Evolutionary conservation across 2,888 invertebrate species (phyloP).

Genomic region (Cremastinae sp.): DNA sequence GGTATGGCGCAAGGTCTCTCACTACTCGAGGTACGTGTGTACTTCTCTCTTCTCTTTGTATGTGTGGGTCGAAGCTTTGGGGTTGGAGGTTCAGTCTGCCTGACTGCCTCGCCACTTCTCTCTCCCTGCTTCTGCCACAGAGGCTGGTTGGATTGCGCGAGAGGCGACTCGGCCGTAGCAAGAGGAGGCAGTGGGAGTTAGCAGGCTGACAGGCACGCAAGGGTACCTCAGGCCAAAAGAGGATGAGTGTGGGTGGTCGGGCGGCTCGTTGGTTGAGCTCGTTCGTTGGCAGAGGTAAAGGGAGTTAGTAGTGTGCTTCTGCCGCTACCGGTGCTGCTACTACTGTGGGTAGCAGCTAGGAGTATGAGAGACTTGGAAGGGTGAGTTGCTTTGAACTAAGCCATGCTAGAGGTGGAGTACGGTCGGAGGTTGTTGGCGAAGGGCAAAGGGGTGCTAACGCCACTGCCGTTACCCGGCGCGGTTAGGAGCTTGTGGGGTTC

Average conservation of each 20-base stretch:
- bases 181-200: conserved; percentile 56
- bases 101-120: conserved; percentile 51
- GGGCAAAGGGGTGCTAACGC: conserved; percentile 69
- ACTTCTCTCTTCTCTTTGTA: too few relatives aligned
- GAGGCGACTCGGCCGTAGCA: conserved; percentile 43
- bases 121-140: conserved; percentile 54
- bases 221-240: conserved; percentile 74
- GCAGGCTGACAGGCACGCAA: conserved; percentile 76
- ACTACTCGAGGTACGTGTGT: conserved; percentile 68
- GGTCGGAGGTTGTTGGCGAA: conserved; percentile 73
- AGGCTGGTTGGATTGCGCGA: conserved; percentile 51
- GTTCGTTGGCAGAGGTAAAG: conserved; percentile 52
- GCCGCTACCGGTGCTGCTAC: conserved; percentile 61
- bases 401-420: conserved; percentile 75
- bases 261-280: conserved; percentile 57
- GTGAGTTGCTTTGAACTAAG: conserved; percentile 79
- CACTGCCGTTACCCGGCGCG: conserved; percentile 51
- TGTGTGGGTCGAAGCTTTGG: conserved; percentile 54
- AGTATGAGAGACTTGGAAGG: conserved; percentile 65
- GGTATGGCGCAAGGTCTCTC: conserved; percentile 67
- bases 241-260: conserved; percentile 52
- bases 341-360: conserved; percentile 62
- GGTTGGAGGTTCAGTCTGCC: conserved; percentile 65
- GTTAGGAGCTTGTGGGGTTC: conserved; percentile 57
- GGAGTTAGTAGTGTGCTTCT: conserved; percentile 48